These are phyloP conservation scores for Frankliniella intonsa DNA, from an alignment of 2,888 invertebrate species.

Conservation along the genomic window DNA sequence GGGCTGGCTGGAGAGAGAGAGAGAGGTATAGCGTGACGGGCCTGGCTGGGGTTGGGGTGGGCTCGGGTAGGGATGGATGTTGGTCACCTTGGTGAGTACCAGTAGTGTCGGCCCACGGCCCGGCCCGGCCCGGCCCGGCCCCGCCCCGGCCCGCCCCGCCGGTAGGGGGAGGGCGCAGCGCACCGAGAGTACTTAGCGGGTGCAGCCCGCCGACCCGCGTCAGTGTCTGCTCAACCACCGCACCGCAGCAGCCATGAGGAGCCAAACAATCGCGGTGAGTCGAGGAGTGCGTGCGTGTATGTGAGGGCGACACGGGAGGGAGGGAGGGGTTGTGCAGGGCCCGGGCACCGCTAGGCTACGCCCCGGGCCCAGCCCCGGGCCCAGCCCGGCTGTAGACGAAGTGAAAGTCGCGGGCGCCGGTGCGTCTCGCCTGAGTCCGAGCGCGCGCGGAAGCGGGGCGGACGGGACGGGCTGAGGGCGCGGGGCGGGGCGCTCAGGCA, in stretches of 20 bases:
- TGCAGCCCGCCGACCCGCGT: background rate
- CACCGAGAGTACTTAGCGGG: background rate
- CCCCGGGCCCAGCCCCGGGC: too few species aligned
- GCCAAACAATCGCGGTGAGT: background rate
- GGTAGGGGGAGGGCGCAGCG: background rate
- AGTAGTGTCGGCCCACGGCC: too few species aligned
- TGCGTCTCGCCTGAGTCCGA: too few species aligned
- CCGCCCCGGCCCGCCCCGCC: background rate
- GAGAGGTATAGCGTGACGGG: background rate
- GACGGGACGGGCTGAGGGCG: too few species aligned
- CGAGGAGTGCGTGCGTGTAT: background rate
- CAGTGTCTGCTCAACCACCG: background rate
- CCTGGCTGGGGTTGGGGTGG: too few species aligned
- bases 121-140: background rate
- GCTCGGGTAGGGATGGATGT: background rate
- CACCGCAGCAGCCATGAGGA: background rate
- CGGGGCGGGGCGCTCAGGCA: too few species aligned
- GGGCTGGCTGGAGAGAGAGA: background rate
- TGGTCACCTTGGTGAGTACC: background rate
- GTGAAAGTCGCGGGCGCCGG: too few species aligned
- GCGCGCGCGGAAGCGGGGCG: too few species aligned
- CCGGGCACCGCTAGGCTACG: too few species aligned
- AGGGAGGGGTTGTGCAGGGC: too few species aligned
- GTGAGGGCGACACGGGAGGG: too few species aligned
- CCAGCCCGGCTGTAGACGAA: too few species aligned